Evolutionary conservation across 2,888 invertebrate genomes (phyloP), one percentile per base, ranked within the genome.

Genomic region (Abrostola triplasia): DNA sequence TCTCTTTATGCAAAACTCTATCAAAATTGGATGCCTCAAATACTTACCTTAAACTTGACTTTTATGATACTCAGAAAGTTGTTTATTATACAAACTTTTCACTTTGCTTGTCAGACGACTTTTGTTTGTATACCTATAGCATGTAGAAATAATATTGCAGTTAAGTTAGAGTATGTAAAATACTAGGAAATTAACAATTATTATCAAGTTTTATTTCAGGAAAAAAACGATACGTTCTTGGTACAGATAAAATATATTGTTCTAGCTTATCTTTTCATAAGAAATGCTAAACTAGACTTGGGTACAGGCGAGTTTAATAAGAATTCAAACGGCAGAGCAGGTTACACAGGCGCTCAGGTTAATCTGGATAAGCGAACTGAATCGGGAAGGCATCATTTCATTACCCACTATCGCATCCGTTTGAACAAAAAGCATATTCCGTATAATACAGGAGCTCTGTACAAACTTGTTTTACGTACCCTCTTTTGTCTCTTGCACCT

Each of bases 1-100:
- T 92, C 88, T 92, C 81, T 88, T 91, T 93, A 92, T 92, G 89
- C 91, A 89, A 92, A 92, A 88, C 85, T 87, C 80, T 90, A 92
- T 92, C 91, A 92, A 92, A 91, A 86, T 92, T 90, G 90, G 89
- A 89, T 87, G 83, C 84, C 81, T 76, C 60, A 66, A 69, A 69
- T 74, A 70, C 64, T 42, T 47, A 65, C 62, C 41, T 69, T 74
- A 41, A 77, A 64, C 70, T 64, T 53, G 11, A 12, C 12, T 70
- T 70, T 40, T 73, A 63, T 64, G 60, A 66, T 67, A 70, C 52
- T 55, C 41, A 9, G 7, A 36, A 67, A 65, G 40, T 59, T 54
- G 41, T 59, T 58, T 58, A 37, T 10, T 13, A 50, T 35, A 41
- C 40, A 38, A 61, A 59, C 47, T 70, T 35, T 35, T 36, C 24